Evolutionary conservation across 2,888 invertebrate species (phyloP).

Genomic region (Muschampia plurimacula): DNA sequence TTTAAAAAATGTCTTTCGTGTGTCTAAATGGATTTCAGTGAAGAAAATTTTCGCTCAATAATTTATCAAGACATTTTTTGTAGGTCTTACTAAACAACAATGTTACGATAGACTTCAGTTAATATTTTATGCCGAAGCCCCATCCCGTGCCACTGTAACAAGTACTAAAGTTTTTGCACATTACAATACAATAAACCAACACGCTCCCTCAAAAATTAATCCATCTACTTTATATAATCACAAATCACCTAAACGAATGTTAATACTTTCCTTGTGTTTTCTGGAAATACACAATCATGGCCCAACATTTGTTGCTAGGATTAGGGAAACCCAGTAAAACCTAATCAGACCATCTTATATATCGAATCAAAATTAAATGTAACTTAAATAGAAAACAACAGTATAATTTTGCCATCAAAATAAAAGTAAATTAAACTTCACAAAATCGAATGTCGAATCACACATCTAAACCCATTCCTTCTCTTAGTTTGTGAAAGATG

Average conservation of each 20-base stretch:
- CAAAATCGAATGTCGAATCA: not conserved
- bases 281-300: not conserved
- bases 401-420: not conserved
- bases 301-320: slow-evolving; percentile 7
- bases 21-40: too few species aligned
- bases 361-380: not conserved
- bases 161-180: not conserved
- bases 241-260: slow-evolving; percentile 1
- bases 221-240: not conserved
- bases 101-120: too few species aligned
- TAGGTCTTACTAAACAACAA: too few species aligned
- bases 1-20: too few species aligned
- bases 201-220: slow-evolving; percentile 13
- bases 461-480: slow-evolving; percentile 3
- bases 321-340: slow-evolving; percentile 12
- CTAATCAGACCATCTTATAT: slow-evolving; percentile 2
- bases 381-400: not conserved
- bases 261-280: not conserved
- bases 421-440: not conserved
- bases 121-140: too few species aligned
- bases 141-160: too few species aligned
- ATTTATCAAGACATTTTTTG: too few species aligned
- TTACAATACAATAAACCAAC: slow-evolving; percentile 4
- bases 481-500: not conserved
- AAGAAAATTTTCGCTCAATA: too few species aligned